phyloP scores from a whole-genome alignment of 2,888 invertebrate genomes.

The Tribolium freemani region DNA sequence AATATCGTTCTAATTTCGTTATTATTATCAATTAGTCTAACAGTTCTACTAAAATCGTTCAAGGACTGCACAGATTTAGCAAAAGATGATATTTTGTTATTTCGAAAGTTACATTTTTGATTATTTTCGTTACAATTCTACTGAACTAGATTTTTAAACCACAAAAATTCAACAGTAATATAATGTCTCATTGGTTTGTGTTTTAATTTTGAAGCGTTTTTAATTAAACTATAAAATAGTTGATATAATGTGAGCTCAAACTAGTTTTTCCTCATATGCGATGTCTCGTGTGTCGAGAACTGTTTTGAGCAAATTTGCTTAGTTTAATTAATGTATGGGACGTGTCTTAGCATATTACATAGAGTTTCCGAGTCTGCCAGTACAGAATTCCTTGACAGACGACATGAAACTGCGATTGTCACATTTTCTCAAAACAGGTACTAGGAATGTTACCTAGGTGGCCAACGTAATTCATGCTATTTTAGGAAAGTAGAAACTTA shows the following conservation, averaged over 20 bases:
- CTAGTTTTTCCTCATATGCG: slow-evolving; percentile 6
- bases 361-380: slow-evolving; percentile 19
- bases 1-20: slow-evolving; percentile 27
- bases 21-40: slow-evolving; percentile 38
- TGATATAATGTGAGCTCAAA: not conserved
- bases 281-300: slow-evolving; percentile 19
- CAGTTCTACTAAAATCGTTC: slow-evolving; percentile 11
- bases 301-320: slow-evolving; percentile 37
- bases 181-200: too few species aligned
- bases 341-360: slow-evolving; percentile 35
- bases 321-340: slow-evolving; percentile 38
- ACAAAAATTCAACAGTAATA: too few species aligned
- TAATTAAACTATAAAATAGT: slow-evolving; percentile 22
- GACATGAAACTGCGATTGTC: slow-evolving; percentile 22
- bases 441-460: not conserved
- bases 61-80: not conserved
- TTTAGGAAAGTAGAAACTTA: not conserved
- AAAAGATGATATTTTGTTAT: not conserved
- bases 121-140: too few species aligned
- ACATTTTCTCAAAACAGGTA: slow-evolving; percentile 13
- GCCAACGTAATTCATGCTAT: slow-evolving; percentile 1
- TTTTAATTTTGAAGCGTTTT: slow-evolving; percentile 3
- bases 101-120: too few species aligned
- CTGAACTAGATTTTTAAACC: too few species aligned
- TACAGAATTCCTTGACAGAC: slow-evolving; percentile 25